These are phyloP conservation scores for Casuarius casuarius DNA, from an alignment of 2,113 vertebrate genomes.

Conservation along the genomic window DNA sequence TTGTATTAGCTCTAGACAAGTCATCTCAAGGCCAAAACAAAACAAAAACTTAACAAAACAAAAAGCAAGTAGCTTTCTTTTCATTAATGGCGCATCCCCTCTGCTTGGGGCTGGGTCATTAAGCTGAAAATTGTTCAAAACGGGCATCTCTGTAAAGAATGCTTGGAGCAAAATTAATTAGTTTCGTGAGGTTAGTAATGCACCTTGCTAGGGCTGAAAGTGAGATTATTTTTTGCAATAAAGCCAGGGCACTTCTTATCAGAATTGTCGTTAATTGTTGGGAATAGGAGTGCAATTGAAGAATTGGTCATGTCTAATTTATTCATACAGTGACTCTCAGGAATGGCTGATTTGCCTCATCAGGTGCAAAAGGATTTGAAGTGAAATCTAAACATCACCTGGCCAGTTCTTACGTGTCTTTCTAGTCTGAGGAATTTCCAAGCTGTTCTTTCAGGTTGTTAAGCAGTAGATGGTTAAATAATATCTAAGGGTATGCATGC, in stretches of 20 bases:
- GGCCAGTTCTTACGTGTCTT: background rate
- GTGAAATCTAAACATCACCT: background rate
- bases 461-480: background rate
- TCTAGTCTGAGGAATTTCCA: background rate
- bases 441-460: background rate
- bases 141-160: constrained; percentile 7
- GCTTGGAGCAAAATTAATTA: constrained; percentile 59
- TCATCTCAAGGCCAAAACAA: background rate
- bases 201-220: constrained; percentile 13
- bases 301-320: constrained; percentile 19
- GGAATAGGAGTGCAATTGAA: constrained; percentile 1
- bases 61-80: background rate
- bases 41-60: constrained; percentile 4
- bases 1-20: background rate
- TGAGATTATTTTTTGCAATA: constrained; percentile 28
- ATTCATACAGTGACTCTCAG: background rate
- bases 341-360: background rate
- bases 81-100: constrained; percentile 15
- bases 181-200: constrained; percentile 36
- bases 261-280: constrained; percentile 25
- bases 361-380: background rate
- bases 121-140: constrained; percentile 46
- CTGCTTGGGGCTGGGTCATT: constrained; percentile 34
- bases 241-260: background rate
- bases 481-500: background rate